phyloP scores from a whole-genome alignment of 2,113 vertebrate genomes.

The Gasterosteus nipponicus region DNA sequence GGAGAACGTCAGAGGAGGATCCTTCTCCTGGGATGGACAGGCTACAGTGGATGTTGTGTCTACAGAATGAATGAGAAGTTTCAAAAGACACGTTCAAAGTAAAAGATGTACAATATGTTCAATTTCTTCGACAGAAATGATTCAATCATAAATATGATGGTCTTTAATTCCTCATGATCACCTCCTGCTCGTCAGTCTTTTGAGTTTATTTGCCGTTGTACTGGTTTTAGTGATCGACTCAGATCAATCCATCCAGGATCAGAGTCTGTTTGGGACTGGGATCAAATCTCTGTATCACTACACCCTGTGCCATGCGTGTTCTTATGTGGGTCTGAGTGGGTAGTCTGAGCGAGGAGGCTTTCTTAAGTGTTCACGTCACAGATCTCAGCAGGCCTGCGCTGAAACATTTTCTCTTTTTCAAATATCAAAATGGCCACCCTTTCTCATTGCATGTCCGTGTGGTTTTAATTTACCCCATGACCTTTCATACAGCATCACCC shows the following conservation, averaged over 20 bases:
- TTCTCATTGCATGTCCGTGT: neutral
- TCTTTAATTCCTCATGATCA: too few relatives aligned
- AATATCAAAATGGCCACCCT: neutral
- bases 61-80: too few relatives aligned
- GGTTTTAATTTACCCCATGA: neutral
- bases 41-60: too few relatives aligned
- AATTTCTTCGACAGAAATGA: too few relatives aligned
- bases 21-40: too few relatives aligned
- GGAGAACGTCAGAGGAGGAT: too few relatives aligned
- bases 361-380: conserved; percentile 11
- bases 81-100: too few relatives aligned
- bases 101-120: too few relatives aligned
- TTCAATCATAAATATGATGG: too few relatives aligned
- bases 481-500: neutral
- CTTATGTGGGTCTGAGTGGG: conserved; percentile 32
- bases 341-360: conserved; percentile 46
- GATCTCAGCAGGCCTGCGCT: conserved; percentile 16
- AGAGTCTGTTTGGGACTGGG: neutral
- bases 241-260: neutral
- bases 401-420: neutral
- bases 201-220: too few relatives aligned
- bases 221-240: too few relatives aligned
- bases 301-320: conserved; percentile 2
- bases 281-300: conserved; percentile 6
- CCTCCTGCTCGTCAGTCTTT: too few relatives aligned